Percentiles rank a stretch among this genome's conserved stretches.
Conservation (phyloP, 2,797 vertebrate species). For the Chelonia mydas region DNA sequence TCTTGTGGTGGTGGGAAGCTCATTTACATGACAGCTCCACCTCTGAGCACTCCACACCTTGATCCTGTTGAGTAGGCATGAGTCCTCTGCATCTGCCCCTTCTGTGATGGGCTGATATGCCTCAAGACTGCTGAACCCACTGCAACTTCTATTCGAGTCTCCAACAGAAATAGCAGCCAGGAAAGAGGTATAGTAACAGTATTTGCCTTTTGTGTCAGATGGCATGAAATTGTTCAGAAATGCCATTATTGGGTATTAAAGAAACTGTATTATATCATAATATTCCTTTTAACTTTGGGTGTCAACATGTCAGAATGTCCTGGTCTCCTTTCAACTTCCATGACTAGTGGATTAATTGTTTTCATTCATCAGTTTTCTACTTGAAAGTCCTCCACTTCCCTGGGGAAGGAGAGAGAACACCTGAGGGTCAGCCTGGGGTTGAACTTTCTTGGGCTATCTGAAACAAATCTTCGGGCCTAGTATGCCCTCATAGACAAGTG, state of each 20-base stretch:
- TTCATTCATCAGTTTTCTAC: constrained; percentile 65
- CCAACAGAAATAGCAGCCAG: constrained; percentile 38
- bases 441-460: constrained; percentile 69
- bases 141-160: neutral
- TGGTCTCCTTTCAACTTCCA: constrained; percentile 64
- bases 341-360: constrained; percentile 72
- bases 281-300: constrained; percentile 72
- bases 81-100: neutral
- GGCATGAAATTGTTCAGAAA: constrained; percentile 57
- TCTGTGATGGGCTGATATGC: neutral
- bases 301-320: constrained; percentile 59
- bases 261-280: constrained; percentile 61
- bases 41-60: neutral
- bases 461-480: constrained; percentile 64
- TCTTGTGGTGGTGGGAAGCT: neutral
- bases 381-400: constrained; percentile 68
- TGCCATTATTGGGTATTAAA: neutral
- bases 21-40: neutral
- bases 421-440: constrained; percentile 64
- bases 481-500: constrained; percentile 55
- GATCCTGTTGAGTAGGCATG: neutral
- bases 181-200: neutral
- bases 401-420: constrained; percentile 62
- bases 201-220: constrained; percentile 29
- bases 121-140: neutral